Conservation (phyloP, 1,140 invertebrate species). For the Drosophila virilis region DNA sequence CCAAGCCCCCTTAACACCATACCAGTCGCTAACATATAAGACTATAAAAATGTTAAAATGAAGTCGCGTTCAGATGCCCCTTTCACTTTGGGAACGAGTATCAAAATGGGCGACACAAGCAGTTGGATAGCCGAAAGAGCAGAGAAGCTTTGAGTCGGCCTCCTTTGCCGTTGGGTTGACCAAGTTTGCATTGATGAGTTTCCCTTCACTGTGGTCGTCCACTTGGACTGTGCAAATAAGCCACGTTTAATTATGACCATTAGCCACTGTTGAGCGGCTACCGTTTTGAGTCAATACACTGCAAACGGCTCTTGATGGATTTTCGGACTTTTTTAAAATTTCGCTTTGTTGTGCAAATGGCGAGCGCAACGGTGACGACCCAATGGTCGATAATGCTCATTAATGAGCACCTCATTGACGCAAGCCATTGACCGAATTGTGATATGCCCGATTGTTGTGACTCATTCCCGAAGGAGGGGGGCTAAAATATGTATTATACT, state of each 20-base stretch:
- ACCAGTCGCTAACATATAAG: too few relatives aligned
- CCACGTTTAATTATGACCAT: conserved; percentile 74
- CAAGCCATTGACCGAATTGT: conserved; percentile 65
- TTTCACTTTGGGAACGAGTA: too few relatives aligned
- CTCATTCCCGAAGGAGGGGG: conserved; percentile 4
- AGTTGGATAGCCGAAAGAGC: too few relatives aligned
- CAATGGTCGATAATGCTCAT: conserved; percentile 42
- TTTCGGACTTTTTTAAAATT: conserved; percentile 32
- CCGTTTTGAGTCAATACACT: conserved; percentile 70
- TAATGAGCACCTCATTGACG: conserved; percentile 68
- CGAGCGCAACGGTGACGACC: conserved; percentile 2
- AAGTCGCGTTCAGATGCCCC: too few relatives aligned
- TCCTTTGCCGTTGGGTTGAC: conserved; percentile 20
- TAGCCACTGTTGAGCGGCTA: conserved; percentile 79
- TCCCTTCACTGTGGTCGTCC: conserved; percentile 13
- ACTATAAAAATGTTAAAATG: too few relatives aligned
- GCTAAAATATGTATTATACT: neutral
- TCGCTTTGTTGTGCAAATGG: conserved; percentile 64
- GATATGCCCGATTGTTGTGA: conserved; percentile 40
- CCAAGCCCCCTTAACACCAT: too few relatives aligned
- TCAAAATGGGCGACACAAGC: too few relatives aligned
- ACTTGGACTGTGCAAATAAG: conserved; percentile 72
- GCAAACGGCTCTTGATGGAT: conserved; percentile 21
- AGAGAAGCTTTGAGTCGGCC: neutral
- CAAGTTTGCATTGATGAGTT: conserved; percentile 23